phyloP scores from a whole-genome alignment of 2,113 vertebrate species.

The Danio rerio region DNA sequence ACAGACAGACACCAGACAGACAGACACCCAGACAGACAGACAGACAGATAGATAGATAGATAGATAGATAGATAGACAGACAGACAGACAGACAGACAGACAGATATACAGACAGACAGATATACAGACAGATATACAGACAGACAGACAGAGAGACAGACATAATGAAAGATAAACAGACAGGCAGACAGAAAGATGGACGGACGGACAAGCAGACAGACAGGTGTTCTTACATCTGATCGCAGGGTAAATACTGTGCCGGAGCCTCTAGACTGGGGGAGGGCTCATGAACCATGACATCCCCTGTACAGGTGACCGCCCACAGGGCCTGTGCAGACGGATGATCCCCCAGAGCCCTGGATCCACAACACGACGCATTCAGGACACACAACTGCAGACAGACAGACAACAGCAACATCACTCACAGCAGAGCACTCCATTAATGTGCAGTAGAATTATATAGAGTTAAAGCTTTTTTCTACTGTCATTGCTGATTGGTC shows the following conservation, averaged over 20 bases:
- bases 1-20: no score
- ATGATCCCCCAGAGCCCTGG: constrained; percentile 80
- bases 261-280: constrained; percentile 81
- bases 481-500: no score
- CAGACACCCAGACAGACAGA: no score
- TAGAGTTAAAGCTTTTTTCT: no score
- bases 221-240: constrained; percentile 87
- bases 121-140: not conserved
- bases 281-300: constrained; percentile 94
- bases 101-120: no score
- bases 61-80: no score
- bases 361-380: constrained; percentile 88
- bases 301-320: constrained; percentile 93
- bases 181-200: not conserved
- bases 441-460: no score
- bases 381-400: constrained; percentile 84
- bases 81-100: no score
- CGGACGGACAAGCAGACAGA: not conserved
- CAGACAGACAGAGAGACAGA: not conserved
- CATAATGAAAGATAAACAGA: no score
- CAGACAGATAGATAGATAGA: no score
- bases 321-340: constrained; percentile 91
- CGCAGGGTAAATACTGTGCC: constrained; percentile 78
- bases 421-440: not conserved
- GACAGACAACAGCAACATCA: not conserved